These are phyloP conservation scores for Monodelphis domestica DNA, from an alignment of 2,797 vertebrate species.

Conservation along the genomic window DNA sequence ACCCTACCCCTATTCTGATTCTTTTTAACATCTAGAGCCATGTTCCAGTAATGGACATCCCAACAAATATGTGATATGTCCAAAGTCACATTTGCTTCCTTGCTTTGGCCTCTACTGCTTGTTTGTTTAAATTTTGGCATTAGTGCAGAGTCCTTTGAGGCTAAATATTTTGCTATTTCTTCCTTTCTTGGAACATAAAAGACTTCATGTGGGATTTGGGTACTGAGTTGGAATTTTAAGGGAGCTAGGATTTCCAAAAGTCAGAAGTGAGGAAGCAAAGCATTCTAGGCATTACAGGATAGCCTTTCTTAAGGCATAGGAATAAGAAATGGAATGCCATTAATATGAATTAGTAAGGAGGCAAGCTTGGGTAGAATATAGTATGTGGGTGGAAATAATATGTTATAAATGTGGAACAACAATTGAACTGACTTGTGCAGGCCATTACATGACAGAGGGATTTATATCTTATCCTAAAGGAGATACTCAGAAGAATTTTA, in stretches of 20 bases:
- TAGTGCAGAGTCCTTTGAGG: neutral
- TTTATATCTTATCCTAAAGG: neutral
- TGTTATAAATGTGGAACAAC: neutral
- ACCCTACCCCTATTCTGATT: neutral
- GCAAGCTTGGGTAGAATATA: neutral
- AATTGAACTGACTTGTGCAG: neutral
- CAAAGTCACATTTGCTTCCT: neutral
- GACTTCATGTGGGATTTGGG: neutral
- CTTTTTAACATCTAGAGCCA: neutral
- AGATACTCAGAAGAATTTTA: neutral
- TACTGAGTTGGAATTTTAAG: neutral
- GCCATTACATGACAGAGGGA: neutral
- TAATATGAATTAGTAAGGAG: neutral
- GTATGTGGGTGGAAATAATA: neutral
- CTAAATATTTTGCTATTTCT: neutral
- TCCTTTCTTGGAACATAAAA: neutral
- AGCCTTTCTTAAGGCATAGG: neutral
- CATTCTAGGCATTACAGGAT: neutral
- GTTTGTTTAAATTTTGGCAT: neutral
- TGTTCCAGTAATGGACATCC: neutral
- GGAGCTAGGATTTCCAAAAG: neutral
- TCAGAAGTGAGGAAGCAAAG: neutral
- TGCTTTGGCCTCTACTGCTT: neutral
- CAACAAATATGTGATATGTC: neutral
- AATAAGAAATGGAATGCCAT: neutral